These are phyloP conservation scores for Euwallacea similis DNA, from an alignment of 1,140 invertebrate genomes.

Conservation along the genomic window DNA sequence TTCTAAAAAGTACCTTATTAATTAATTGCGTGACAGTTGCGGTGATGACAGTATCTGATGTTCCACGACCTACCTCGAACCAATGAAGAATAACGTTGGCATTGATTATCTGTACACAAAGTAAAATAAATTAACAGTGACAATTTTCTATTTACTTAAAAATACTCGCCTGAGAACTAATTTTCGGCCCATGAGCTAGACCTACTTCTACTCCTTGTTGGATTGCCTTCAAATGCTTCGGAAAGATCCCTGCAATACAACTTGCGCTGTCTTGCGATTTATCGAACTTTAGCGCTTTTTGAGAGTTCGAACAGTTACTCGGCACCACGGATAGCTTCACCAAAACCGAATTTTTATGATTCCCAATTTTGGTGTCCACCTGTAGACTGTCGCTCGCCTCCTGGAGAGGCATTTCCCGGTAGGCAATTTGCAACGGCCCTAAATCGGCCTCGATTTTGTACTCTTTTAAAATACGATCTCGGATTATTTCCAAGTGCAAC, in stretches of 20 bases:
- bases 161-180: slow-evolving; percentile 65
- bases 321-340: slow-evolving; percentile 63
- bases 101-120: slow-evolving; percentile 64
- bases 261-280: slow-evolving; percentile 64
- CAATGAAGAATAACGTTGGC: slow-evolving; percentile 76
- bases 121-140: not conserved
- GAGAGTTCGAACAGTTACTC: slow-evolving; percentile 42
- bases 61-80: slow-evolving; percentile 70
- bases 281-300: slow-evolving; percentile 60
- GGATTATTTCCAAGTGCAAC: slow-evolving; percentile 93
- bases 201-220: slow-evolving; percentile 65
- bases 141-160: slow-evolving; percentile 4
- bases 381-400: slow-evolving; percentile 58
- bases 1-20: slow-evolving; percentile 61
- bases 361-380: slow-evolving; percentile 69
- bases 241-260: slow-evolving; percentile 64
- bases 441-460: slow-evolving; percentile 91
- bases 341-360: slow-evolving; percentile 59
- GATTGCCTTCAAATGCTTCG: slow-evolving; percentile 63
- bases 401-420: slow-evolving; percentile 74
- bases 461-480: slow-evolving; percentile 81
- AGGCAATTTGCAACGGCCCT: slow-evolving; percentile 94
- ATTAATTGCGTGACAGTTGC: slow-evolving; percentile 79
- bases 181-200: slow-evolving; percentile 70
- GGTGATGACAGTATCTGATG: slow-evolving; percentile 75